Evolutionary conservation across 2,113 vertebrate genomes (phyloP), one percentile per base, ranked within the genome.

Genomic region (Piaya cayana): DNA sequence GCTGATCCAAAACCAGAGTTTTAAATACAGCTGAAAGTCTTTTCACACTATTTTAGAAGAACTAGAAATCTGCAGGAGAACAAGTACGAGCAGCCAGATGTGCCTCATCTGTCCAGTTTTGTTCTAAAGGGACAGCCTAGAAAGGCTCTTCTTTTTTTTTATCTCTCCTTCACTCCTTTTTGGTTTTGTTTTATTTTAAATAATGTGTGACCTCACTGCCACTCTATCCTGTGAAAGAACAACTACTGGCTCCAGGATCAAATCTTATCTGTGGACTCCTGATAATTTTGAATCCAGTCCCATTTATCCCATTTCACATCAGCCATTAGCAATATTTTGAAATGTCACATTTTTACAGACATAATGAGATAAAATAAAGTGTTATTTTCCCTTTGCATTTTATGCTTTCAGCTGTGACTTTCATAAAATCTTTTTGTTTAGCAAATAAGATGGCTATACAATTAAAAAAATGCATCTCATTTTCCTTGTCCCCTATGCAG

Each of bases 371-470:
- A 83, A 70, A 9, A 84, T 71, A 83, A 70, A 9, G 74, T 23
- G 23, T 12, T 81, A 32, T 50, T 90, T 79, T 92, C 64, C 32
- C 39, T 58, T 53, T 75, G 18, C 45, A 21, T 55, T 74, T 72
- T 68, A 68, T 45, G 34, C 45, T 94, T 96, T 94, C 78, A 86
- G 75, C 81, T 95, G 86, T 80, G 69, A 84, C 82, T 91, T 82
- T 72, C 76, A 71, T 59, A 80, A 95, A 94, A 91, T 86, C 5
- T 88, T 91, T 91, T 93, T 86, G 29, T 86, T 96, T 96, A 86
- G 86, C 88, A 95, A 95, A 96, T 63, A 94, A 92, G 88, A 90
- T 81, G 78, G 88, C 42, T 95, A 34, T 62, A 74, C 81, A 84
- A 96, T 96, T 93, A 95, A 88, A 93, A 92, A 92, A 92, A 86